Percentiles rank a stretch among this genome's conserved stretches.
Conservation (phyloP, 2,797 vertebrate species). For the Sorex maritimensis region DNA sequence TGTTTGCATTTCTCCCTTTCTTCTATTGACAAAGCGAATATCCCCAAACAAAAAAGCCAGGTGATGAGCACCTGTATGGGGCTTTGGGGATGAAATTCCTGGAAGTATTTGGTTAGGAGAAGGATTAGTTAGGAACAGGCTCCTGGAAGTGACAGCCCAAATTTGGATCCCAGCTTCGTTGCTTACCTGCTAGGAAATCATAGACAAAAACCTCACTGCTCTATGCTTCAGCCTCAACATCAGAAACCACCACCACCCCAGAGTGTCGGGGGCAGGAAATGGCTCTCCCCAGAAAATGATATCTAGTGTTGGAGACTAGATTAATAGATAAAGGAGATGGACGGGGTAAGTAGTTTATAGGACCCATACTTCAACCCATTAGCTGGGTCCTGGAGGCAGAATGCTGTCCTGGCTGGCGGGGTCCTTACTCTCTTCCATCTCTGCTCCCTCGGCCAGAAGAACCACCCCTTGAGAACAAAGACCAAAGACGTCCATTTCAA, state of each 20-base stretch:
- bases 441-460: too few relatives aligned
- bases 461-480: too few relatives aligned
- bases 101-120: not conserved
- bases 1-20: slow-evolving; percentile 1
- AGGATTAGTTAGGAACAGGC: not conserved
- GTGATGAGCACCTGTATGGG: not conserved
- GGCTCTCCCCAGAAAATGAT: slow-evolving; percentile 11
- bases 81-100: not conserved
- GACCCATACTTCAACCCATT: too few relatives aligned
- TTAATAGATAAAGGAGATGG: not conserved
- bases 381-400: too few relatives aligned
- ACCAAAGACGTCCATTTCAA: too few relatives aligned
- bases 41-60: slow-evolving; percentile 32
- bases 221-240: not conserved
- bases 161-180: not conserved
- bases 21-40: slow-evolving; percentile 28
- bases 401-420: too few relatives aligned
- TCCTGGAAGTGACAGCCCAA: not conserved
- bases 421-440: too few relatives aligned
- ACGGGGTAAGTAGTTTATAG: too few relatives aligned
- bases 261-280: not conserved
- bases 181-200: slow-evolving; percentile 16
- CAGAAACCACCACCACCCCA: not conserved
- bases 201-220: not conserved
- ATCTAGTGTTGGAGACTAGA: not conserved